Percentiles rank a stretch among this genome's conserved stretches.
These are phyloP conservation scores for Hyperoodon ampullatus DNA, from an alignment of 2,113 vertebrate species.

Conservation along the genomic window DNA sequence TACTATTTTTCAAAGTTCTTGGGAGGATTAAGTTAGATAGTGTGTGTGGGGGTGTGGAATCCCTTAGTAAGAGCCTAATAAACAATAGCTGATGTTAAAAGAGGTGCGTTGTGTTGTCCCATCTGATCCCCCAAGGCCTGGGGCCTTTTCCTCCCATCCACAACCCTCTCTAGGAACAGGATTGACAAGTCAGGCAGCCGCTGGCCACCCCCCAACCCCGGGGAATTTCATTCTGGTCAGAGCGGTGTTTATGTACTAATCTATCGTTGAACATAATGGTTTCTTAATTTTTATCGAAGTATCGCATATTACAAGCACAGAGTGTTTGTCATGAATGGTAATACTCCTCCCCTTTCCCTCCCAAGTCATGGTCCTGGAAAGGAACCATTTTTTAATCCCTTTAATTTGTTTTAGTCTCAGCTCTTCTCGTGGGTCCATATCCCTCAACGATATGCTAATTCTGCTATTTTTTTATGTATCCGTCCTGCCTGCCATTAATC, in stretches of 20 bases:
- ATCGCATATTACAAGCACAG: neutral
- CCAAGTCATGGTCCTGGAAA: neutral
- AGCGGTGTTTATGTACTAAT: neutral
- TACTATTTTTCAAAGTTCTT: neutral
- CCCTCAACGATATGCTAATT: neutral
- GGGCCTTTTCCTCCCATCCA: neutral
- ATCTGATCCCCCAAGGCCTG: neutral
- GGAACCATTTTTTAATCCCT: neutral
- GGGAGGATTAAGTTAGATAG: neutral
- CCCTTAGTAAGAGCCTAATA: neutral
- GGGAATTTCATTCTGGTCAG: neutral
- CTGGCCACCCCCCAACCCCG: neutral
- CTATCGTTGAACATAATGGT: neutral
- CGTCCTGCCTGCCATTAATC: neutral
- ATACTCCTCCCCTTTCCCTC: neutral
- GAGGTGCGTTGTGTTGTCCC: neutral
- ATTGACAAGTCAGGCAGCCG: neutral
- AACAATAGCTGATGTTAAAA: neutral
- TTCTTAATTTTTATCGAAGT: neutral
- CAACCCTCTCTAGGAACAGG: neutral
- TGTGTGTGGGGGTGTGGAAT: neutral
- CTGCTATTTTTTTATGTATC: neutral
- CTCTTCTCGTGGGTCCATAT: neutral
- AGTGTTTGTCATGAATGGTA: neutral
- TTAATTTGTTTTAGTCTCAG: neutral